These are phyloP conservation scores for Daubentonia madagascariensis DNA, from an alignment of 2,113 vertebrate species.

Conservation along the genomic window DNA sequence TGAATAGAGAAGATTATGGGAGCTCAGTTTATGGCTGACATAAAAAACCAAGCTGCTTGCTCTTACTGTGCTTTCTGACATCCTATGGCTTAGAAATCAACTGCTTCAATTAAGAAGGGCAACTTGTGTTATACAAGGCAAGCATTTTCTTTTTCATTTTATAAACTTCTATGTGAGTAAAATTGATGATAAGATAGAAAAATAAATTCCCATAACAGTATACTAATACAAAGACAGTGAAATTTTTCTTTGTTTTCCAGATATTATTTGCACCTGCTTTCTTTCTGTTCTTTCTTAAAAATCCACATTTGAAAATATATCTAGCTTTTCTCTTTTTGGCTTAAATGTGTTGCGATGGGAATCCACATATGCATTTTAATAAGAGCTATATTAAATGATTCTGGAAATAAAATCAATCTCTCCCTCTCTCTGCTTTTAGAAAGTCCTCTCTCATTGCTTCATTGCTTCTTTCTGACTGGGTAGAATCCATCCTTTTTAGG, in stretches of 20 bases:
- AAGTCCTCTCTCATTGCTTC: conserved; percentile 54
- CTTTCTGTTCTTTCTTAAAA: conserved; percentile 38
- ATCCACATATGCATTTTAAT: conserved; percentile 27
- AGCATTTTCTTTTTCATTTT: neutral
- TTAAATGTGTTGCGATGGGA: neutral
- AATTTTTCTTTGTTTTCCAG: conserved; percentile 25
- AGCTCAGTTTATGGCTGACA: neutral
- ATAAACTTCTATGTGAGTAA: neutral
- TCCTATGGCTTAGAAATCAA: neutral
- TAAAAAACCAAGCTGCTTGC: neutral
- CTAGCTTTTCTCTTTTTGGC: conserved; percentile 13
- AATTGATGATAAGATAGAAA: neutral
- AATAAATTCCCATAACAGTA: neutral
- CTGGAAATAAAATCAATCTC: conserved; percentile 50
- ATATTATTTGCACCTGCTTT: neutral
- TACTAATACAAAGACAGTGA: neutral
- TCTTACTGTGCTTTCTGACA: neutral
- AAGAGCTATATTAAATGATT: conserved; percentile 4
- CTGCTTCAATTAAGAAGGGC: neutral
- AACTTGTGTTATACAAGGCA: neutral
- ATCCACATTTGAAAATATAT: conserved; percentile 12
- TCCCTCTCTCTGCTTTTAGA: neutral
- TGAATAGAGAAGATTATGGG: neutral
- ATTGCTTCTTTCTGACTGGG: neutral
- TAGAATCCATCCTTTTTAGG: neutral